Percentiles rank a stretch among this genome's conserved stretches.
Evolutionary conservation across 2,113 vertebrate species (phyloP).

Genomic region (Nyctibius bracteatus): DNA sequence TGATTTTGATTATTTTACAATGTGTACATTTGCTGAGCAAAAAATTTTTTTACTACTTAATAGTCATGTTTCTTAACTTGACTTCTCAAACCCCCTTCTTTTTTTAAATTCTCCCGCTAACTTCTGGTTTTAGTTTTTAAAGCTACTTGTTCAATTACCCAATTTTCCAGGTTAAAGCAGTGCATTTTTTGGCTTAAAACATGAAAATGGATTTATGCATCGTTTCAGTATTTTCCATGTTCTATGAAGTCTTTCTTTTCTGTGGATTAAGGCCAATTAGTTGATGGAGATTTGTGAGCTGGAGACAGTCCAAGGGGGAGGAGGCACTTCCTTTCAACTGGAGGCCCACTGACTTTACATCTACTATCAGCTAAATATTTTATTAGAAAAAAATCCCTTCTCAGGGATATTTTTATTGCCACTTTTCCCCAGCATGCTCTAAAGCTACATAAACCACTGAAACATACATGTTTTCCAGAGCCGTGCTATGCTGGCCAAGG

Average conservation of each 20-base stretch:
- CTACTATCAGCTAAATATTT: conserved; percentile 25
- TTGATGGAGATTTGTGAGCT: conserved; percentile 55
- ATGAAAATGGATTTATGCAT: background rate
- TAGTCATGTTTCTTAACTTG: background rate
- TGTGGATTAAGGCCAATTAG: conserved; percentile 56
- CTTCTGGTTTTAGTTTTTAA: conserved; percentile 34
- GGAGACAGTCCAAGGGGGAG: conserved; percentile 14
- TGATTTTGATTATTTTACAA: conserved; percentile 56
- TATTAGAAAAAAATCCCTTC: background rate
- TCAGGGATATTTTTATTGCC: background rate
- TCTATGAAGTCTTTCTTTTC: background rate
- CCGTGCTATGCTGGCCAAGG: background rate
- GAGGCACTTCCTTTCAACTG: conserved; percentile 3
- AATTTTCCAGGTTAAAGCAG: background rate
- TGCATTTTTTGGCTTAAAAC: background rate
- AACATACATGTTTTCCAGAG: background rate
- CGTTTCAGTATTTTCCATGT: conserved; percentile 15
- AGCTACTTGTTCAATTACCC: background rate
- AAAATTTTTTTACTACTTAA: background rate
- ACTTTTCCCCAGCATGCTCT: background rate
- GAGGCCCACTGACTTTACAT: background rate
- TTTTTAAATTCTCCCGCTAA: background rate
- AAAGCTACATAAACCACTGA: background rate
- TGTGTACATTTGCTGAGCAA: background rate
- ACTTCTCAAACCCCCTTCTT: rapidly evolving